phyloP scores from a whole-genome alignment of 2,113 vertebrate genomes.

The Tyto alba region DNA sequence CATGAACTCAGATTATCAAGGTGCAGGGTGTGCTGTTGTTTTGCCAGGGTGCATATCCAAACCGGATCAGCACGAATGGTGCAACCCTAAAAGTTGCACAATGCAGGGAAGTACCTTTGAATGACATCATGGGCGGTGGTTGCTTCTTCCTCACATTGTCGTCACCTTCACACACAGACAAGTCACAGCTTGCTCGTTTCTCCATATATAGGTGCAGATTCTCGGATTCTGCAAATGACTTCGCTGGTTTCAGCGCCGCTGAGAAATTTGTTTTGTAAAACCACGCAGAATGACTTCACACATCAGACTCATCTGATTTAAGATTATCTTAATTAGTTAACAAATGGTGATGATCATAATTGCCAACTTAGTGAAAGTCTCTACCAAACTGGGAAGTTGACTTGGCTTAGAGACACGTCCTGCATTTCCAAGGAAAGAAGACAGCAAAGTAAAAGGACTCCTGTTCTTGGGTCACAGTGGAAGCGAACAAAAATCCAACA shows the following conservation, averaged over 20 bases:
- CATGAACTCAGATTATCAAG: background rate
- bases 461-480: background rate
- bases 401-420: background rate
- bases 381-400: background rate
- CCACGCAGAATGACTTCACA: background rate
- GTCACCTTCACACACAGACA: fast-evolving
- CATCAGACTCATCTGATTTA: background rate
- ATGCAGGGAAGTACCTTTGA: background rate
- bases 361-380: background rate
- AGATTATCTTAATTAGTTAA: background rate
- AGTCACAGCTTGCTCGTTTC: background rate
- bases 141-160: background rate
- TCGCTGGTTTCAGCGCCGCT: background rate
- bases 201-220: background rate
- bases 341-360: background rate
- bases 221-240: background rate
- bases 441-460: background rate
- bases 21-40: background rate
- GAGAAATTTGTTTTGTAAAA: background rate
- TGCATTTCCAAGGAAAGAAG: background rate
- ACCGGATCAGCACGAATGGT: fast-evolving
- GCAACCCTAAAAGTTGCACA: background rate
- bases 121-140: background rate
- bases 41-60: fast-evolving
- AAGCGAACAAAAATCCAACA: background rate